Percentiles rank a stretch among this genome's conserved stretches.
phyloP scores from a whole-genome alignment of 1,140 invertebrate genomes.

The Diprion similis region DNA sequence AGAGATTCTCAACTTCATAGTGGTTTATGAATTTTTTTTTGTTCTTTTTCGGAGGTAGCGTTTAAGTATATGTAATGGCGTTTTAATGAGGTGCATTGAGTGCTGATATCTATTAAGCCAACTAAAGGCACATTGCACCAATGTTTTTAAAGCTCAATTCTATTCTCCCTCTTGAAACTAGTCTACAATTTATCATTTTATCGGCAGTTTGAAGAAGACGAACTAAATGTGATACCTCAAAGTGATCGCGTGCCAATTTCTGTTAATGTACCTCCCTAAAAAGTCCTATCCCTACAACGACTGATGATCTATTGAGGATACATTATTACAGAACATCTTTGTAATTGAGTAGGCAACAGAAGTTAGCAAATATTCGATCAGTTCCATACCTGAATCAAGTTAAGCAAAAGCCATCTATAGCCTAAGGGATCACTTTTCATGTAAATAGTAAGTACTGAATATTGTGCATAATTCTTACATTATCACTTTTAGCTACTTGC shows the following conservation, averaged over 20 bases:
- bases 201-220: neutral
- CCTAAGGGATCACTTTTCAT: neutral
- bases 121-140: neutral
- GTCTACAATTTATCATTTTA: neutral
- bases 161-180: neutral
- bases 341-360: too few species aligned
- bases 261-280: neutral
- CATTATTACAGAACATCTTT: too few species aligned
- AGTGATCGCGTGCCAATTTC: neutral
- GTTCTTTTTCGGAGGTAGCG: constrained; percentile 36
- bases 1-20: constrained; percentile 20
- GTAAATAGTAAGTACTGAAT: neutral
- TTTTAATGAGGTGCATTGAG: neutral
- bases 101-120: constrained; percentile 4
- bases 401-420: constrained; percentile 1
- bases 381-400: neutral
- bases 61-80: neutral
- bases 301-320: too few species aligned
- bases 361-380: neutral
- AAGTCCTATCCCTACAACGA: too few species aligned
- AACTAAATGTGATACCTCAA: neutral
- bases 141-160: neutral
- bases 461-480: constrained; percentile 38
- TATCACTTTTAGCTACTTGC: constrained; percentile 47
- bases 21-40: constrained; percentile 29